Base-by-base conservation (phyloP, 2,113 vertebrate genomes). In the Nematolebias whitei region DNA sequence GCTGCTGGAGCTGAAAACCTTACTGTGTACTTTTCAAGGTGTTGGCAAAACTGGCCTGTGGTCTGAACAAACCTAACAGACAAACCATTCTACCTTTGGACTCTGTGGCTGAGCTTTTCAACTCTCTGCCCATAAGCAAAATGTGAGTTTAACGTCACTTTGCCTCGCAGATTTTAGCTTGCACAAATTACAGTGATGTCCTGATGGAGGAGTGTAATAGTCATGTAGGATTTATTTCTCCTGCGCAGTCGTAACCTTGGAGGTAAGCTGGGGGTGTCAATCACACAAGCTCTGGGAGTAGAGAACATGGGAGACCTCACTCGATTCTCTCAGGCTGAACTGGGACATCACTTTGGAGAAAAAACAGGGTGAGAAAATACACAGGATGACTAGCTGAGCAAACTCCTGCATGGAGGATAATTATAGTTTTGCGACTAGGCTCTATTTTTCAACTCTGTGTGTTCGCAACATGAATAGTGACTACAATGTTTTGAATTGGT, bases 21-120 rank as follows among this genome's bases (percentile, higher is more conserved):
- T 48, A 24, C 16, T 5, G 0, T 52, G 24, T 29, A 0, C 26
- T 53, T 55, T 73, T 61, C 5, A 73, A 99, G 98, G 94, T 96
- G 0, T 79, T 99, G 81, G 94, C 98, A 38, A 99, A 99, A 81
- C 89, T 99, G 49, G 94, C 95, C 13, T 99, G 97, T 81, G 96
- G 96, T 35, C 79, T 99, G 66, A 97, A 99, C 90, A 99, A 99
- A 80, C 98, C 98, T 7, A 98, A 98, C 78, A 92, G 93, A 11
- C 98, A 99, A 89, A 99, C 98, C 0, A 58, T 99, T 13, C 43
- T 99, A 32, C 93, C 96, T 16, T 87, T 91, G 0, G 91, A 83
- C 5, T 95, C 94, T 0, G 94, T 99, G 51, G 70, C 94, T 0
- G 88, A 93, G 63, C 95, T 99, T 76, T 99, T 99, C 83, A 95